A percentile compares a stretch with the other conserved stretches of the same genome.
These are phyloP conservation scores for Lineus longissimus DNA, from an alignment of 1,140 invertebrate genomes.

Conservation along the genomic window DNA sequence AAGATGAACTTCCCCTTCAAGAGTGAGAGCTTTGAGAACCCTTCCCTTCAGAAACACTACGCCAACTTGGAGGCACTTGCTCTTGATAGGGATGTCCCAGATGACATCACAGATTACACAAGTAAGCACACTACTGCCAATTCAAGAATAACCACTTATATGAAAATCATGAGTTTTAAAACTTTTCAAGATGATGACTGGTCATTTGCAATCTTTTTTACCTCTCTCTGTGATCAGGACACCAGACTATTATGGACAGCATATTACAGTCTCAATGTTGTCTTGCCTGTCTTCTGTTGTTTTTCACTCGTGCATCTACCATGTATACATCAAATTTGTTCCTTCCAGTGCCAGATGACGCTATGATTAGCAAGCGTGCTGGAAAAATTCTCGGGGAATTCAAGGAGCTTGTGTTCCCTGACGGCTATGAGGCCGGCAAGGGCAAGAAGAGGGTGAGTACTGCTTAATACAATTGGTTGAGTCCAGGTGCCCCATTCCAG, in stretches of 20 bases:
- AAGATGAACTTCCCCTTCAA: slow-evolving; percentile 56
- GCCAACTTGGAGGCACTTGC: slow-evolving; percentile 58
- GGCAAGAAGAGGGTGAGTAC: neutral
- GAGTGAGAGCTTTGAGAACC: slow-evolving; percentile 55
- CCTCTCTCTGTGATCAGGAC: neutral
- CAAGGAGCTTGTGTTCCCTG: slow-evolving; percentile 49
- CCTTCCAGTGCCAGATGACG: slow-evolving; percentile 50
- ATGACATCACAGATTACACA: slow-evolving; percentile 55
- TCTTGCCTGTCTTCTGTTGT: neutral
- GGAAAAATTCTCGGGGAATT: slow-evolving; percentile 53
- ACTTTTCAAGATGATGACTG: neutral
- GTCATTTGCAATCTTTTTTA: neutral
- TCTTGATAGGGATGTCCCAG: slow-evolving; percentile 52
- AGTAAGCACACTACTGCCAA: slow-evolving; percentile 30
- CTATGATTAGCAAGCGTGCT: slow-evolving; percentile 50
- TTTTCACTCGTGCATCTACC: neutral
- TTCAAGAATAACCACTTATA: neutral
- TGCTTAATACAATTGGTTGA: neutral
- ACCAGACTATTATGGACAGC: neutral
- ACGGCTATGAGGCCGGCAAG: slow-evolving; percentile 38
- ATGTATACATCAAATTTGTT: neutral
- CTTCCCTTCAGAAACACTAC: slow-evolving; percentile 57
- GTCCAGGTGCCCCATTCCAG: neutral
- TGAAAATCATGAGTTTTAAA: neutral
- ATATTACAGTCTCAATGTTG: neutral